Evolutionary conservation across 35 echinoderm and acorn worm species (phyloP).

Genomic region (Lytechinus pictus): DNA sequence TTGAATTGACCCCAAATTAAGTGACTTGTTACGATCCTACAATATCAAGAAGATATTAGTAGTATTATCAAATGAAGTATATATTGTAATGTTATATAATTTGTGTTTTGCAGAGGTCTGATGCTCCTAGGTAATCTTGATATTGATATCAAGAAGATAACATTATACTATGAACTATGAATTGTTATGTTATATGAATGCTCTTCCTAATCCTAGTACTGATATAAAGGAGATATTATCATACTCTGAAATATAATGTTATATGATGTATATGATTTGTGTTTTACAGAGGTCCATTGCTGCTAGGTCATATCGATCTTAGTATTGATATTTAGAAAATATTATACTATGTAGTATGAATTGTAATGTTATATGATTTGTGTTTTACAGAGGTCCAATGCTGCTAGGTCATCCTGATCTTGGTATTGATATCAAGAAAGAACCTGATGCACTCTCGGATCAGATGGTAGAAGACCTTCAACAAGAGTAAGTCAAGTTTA

Average conservation of each 20-base stretch:
- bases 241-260: too few relatives aligned
- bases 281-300: slow-evolving; percentile 68
- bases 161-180: too few relatives aligned
- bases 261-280: neutral
- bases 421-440: slow-evolving; percentile 58
- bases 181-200: too few relatives aligned
- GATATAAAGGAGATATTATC: too few relatives aligned
- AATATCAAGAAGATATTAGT: too few relatives aligned
- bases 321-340: slow-evolving; percentile 56
- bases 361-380: neutral
- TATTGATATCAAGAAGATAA: slow-evolving; percentile 56
- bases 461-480: slow-evolving; percentile 63
- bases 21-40: too few relatives aligned
- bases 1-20: too few relatives aligned
- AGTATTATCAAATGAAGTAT: too few relatives aligned
- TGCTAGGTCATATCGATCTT: slow-evolving; percentile 70
- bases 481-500: slow-evolving; percentile 73
- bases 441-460: slow-evolving; percentile 59
- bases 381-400: slow-evolving; percentile 67
- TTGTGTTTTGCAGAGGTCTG: slow-evolving; percentile 63
- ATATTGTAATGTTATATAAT: too few relatives aligned
- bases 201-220: too few relatives aligned
- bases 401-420: slow-evolving; percentile 73
- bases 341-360: too few relatives aligned
- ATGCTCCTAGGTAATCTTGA: slow-evolving; percentile 69